Conservation (phyloP, 2,888 invertebrate genomes). For the Colletes collaris region DNA sequence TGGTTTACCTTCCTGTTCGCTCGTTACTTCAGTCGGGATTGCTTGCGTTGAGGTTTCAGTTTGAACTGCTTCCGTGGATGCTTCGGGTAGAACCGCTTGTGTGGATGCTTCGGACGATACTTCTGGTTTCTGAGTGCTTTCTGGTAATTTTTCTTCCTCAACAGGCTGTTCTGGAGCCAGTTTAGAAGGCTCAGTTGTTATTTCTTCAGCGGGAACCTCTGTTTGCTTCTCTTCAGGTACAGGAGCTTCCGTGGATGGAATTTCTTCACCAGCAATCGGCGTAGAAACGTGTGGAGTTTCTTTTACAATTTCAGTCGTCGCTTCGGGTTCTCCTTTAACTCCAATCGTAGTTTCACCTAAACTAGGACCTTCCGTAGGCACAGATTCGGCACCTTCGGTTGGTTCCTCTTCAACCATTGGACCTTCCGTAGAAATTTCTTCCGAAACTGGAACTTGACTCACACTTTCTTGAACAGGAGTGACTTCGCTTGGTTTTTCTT, state of each 20-base stretch:
- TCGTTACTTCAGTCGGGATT: constrained; percentile 47
- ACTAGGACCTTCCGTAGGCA: constrained; percentile 39
- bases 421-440: constrained; percentile 56
- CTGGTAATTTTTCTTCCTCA: constrained; percentile 43
- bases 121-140: constrained; percentile 40
- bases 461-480: constrained; percentile 39
- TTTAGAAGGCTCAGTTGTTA: constrained; percentile 38
- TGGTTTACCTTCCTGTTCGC: constrained; percentile 30
- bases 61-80: constrained; percentile 29
- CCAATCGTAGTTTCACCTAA: constrained; percentile 36
- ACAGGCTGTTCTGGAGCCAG: constrained; percentile 31
- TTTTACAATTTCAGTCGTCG: constrained; percentile 36
- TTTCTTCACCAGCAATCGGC: background rate
- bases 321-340: constrained; percentile 45
- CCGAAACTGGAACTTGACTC: constrained; percentile 42
- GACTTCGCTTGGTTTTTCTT: constrained; percentile 42
- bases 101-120: constrained; percentile 38
- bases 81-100: constrained; percentile 36
- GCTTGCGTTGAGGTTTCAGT: background rate
- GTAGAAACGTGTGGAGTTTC: constrained; percentile 25
- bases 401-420: constrained; percentile 48
- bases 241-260: constrained; percentile 4
- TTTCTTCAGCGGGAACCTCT: constrained; percentile 40
- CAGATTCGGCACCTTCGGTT: constrained; percentile 22
- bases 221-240: constrained; percentile 40